Conservation (phyloP, 2,888 invertebrate species). For the Oxycera nigricornis region DNA sequence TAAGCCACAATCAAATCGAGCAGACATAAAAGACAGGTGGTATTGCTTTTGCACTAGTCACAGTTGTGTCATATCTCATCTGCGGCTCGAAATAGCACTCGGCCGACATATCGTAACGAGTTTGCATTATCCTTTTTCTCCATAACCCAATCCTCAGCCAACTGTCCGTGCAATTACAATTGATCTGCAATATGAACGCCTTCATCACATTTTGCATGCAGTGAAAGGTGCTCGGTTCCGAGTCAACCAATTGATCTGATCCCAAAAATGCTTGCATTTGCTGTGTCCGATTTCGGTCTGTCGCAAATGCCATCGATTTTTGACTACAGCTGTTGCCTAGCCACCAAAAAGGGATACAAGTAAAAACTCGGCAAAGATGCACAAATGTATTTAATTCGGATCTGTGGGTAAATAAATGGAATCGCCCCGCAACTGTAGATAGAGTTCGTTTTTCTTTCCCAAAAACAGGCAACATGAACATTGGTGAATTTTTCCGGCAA, state of each 20-base stretch:
- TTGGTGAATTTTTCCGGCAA: not conserved
- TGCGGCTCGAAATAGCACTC: no score
- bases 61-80: no score
- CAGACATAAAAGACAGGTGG: no score
- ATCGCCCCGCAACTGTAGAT: constrained; percentile 39
- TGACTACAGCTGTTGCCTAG: constrained; percentile 22
- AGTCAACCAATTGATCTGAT: no score
- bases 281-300: no score
- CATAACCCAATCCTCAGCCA: constrained; percentile 20
- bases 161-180: constrained; percentile 24
- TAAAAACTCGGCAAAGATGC: constrained; percentile 27
- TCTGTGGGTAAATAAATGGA: constrained; percentile 38
- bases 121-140: constrained; percentile 12
- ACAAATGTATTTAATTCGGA: constrained; percentile 14
- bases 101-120: no score
- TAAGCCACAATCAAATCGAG: no score
- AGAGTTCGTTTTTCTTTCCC: constrained; percentile 34
- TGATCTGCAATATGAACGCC: not conserved
- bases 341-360: constrained; percentile 28
- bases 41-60: no score
- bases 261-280: no score
- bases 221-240: no score
- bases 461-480: not conserved
- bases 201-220: constrained; percentile 1
- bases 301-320: no score